phyloP scores from a whole-genome alignment of 2,797 vertebrate genomes.

The Hemibagrus guttatus region DNA sequence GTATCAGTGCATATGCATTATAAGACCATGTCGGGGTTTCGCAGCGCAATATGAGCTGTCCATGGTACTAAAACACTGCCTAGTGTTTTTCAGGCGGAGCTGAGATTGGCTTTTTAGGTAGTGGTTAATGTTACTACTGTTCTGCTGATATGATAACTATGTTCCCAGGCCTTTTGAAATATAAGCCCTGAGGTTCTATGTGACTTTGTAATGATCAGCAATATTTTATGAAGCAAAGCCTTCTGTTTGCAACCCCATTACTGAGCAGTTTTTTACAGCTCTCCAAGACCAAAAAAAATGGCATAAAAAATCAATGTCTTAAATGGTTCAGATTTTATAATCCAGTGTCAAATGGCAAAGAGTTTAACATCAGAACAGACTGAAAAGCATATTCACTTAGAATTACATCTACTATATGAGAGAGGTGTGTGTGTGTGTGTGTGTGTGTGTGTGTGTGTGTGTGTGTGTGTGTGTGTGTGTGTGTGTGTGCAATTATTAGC shows the following conservation, averaged over 20 bases:
- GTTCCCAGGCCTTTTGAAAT: not conserved
- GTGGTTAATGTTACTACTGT: not conserved
- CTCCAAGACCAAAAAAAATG: not conserved
- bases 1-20: not conserved
- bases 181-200: not conserved
- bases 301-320: too few species aligned
- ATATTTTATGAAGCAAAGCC: not conserved
- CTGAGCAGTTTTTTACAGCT: too few species aligned
- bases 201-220: not conserved
- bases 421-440: too few species aligned
- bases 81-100: not conserved
- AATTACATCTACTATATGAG: not conserved
- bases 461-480: too few species aligned
- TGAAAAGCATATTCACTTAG: not conserved
- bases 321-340: not conserved
- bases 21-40: not conserved
- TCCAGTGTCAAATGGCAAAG: not conserved
- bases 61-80: constrained; percentile 26
- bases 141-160: not conserved
- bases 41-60: not conserved
- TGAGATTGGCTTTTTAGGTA: not conserved
- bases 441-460: too few species aligned
- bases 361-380: not conserved
- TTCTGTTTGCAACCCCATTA: not conserved
- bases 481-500: not conserved